Percentiles rank a stretch among this genome's conserved stretches.
These are phyloP conservation scores for Hozukius guyotensis DNA, from an alignment of 2,797 vertebrate species.

Conservation along the genomic window DNA sequence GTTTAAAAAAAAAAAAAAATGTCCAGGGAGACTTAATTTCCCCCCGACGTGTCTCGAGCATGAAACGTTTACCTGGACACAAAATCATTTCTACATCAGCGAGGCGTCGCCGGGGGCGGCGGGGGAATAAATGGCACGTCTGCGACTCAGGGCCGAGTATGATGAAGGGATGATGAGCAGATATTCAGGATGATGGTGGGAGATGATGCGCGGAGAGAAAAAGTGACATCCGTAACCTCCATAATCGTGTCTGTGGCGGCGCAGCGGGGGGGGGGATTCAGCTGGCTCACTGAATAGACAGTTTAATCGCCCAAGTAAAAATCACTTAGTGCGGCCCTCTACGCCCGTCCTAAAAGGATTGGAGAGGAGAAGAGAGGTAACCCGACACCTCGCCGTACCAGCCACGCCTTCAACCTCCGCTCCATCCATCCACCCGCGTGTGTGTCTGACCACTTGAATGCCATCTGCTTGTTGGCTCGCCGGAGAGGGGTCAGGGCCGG, in stretches of 20 bases:
- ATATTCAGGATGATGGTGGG: constrained; percentile 48
- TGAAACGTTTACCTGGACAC: constrained; percentile 50
- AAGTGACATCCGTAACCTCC: constrained; percentile 53
- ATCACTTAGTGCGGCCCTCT: constrained; percentile 48
- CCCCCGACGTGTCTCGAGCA: constrained; percentile 9
- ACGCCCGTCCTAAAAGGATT: constrained; percentile 49
- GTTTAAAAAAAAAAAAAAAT: constrained; percentile 47
- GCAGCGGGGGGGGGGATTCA: constrained; percentile 36
- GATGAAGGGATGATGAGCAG: constrained; percentile 53
- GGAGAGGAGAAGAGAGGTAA: constrained; percentile 51
- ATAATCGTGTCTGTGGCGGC: constrained; percentile 47
- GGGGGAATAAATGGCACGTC: constrained; percentile 30
- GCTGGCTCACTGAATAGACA: constrained; percentile 53
- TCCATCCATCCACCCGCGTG: constrained; percentile 35
- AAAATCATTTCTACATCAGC: constrained; percentile 54
- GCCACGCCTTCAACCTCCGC: constrained; percentile 46
- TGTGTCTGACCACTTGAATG: constrained; percentile 50
- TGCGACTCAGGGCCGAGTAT: background rate
- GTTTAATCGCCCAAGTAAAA: constrained; percentile 64
- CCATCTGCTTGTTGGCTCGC: constrained; percentile 57
- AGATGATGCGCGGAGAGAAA: constrained; percentile 40
- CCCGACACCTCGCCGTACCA: constrained; percentile 28
- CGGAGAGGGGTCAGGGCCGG: constrained; percentile 56
- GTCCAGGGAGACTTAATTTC: constrained; percentile 45
- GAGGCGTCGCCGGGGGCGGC: background rate